Evolutionary conservation across 2,888 invertebrate species (phyloP), one percentile per base, ranked within the genome.

Genomic region (Fragum sueziense): DNA sequence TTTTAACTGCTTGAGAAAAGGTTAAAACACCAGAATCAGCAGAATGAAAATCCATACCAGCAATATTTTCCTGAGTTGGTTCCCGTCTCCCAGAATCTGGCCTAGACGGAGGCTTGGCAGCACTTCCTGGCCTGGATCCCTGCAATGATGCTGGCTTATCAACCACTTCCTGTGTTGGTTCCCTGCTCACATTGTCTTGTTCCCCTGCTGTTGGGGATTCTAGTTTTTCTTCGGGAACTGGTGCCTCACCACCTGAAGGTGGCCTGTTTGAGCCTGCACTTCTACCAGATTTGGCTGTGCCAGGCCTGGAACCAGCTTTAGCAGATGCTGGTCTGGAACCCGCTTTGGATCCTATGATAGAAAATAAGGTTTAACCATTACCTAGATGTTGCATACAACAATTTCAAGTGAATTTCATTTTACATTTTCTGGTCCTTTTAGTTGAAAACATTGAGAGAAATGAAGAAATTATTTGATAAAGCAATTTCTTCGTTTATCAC

Each of bases 301-400:
- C 73, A 85, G 27, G 86, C 37, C 86, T 73, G 29, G 85, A 85
- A 22, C 76, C 79, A 41, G 74, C 52, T 61, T 68, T 79, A 14
- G 68, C 71, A n/a, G 84, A 84, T 3, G 73, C 65, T 61, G 88
- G 85, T 65, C 84, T 73, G 20, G 86, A 86, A 27, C 87, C 86
- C 71, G 69, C 68, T 62, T 76, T 81, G 33, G 85, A 77, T 29
- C 82, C 85, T 83, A 33, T 17, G 74, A 62, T 7, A 25, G 25
- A 1, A 17, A 47, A 6, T 1, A 47, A 47, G 17, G 47, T 47
- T 6, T 47, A 3, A 47, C 2, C 2, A 1, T 1, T 47, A 20
- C n/a, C n/a, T n/a, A n/a, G n/a, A n/a, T n/a, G n/a, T n/a, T n/a
- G n/a, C n/a, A n/a, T n/a, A n/a, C n/a, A n/a, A n/a, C n/a, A n/a